These are phyloP conservation scores for Anthophora plumipes DNA, from an alignment of 2,888 invertebrate genomes.

Conservation along the genomic window DNA sequence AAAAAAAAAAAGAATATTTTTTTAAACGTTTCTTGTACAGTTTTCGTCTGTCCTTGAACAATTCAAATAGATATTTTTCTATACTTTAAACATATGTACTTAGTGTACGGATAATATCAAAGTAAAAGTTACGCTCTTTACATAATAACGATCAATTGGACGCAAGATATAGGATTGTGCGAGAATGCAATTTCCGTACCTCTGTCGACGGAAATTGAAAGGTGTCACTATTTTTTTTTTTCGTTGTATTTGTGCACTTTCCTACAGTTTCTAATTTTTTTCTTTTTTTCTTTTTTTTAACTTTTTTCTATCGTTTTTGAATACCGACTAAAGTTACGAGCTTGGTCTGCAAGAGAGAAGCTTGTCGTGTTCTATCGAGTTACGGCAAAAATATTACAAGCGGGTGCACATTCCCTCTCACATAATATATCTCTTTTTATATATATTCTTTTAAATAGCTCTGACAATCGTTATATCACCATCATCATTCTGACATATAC, in stretches of 20 bases:
- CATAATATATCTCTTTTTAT: slow-evolving; percentile 59
- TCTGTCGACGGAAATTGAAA: not conserved
- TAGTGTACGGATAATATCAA: slow-evolving; percentile 39
- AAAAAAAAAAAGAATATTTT: not conserved
- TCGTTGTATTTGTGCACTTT: not conserved
- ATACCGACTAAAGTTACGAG: slow-evolving; percentile 34
- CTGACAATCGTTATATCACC: slow-evolving; percentile 26
- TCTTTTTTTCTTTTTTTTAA: not conserved
- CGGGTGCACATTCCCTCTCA: slow-evolving; percentile 55
- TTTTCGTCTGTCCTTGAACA: not conserved
- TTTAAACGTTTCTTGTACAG: not conserved
- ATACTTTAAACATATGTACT: not conserved
- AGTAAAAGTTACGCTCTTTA: slow-evolving; percentile 13
- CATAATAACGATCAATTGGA: slow-evolving; percentile 35
- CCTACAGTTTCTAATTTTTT: not conserved
- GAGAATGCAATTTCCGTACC: slow-evolving; percentile 27
- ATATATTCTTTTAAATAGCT: slow-evolving; percentile 67
- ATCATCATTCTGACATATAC: slow-evolving; percentile 31
- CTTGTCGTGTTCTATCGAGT: slow-evolving; percentile 8
- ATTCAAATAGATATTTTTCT: not conserved
- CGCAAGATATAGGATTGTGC: slow-evolving; percentile 35
- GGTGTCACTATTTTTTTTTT: not conserved
- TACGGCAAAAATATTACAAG: slow-evolving; percentile 42
- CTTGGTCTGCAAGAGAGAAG: slow-evolving; percentile 26
- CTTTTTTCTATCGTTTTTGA: slow-evolving; percentile 10